Percentiles rank a stretch among this genome's conserved stretches.
These are phyloP conservation scores for Trachemys scripta DNA, from an alignment of 2,113 vertebrate species.

Conservation along the genomic window DNA sequence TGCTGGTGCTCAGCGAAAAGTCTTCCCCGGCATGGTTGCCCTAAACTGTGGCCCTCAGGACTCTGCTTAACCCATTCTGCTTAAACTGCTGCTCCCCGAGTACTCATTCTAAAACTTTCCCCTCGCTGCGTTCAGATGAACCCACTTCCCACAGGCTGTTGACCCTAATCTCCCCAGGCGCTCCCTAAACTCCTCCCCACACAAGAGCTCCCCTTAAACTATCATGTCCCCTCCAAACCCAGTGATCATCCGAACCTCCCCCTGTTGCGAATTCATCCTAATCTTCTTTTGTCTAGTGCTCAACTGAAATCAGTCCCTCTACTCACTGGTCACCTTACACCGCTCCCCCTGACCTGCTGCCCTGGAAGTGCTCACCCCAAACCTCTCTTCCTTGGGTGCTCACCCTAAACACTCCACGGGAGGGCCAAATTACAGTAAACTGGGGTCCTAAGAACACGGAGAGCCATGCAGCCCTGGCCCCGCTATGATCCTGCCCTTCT, in stretches of 20 bases:
- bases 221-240: not conserved
- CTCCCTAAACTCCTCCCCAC: not conserved
- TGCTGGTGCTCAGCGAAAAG: not conserved
- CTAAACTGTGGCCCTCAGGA: not conserved
- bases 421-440: not conserved
- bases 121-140: not conserved
- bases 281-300: not conserved
- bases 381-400: not conserved
- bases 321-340: not conserved
- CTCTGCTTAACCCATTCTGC: not conserved
- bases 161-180: not conserved
- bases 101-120: not conserved
- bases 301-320: no score
- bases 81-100: not conserved
- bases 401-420: not conserved
- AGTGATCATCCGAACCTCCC: not conserved
- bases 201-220: not conserved
- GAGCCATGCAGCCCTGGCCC: not conserved
- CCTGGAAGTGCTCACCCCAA: not conserved
- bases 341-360: accelerated
- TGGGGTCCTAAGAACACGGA: accelerated
- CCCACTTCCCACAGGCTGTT: not conserved
- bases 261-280: not conserved
- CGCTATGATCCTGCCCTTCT: not conserved
- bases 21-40: not conserved